Evolutionary conservation across 2,888 invertebrate species (phyloP).

Genomic region (Strigamia crassipes): DNA sequence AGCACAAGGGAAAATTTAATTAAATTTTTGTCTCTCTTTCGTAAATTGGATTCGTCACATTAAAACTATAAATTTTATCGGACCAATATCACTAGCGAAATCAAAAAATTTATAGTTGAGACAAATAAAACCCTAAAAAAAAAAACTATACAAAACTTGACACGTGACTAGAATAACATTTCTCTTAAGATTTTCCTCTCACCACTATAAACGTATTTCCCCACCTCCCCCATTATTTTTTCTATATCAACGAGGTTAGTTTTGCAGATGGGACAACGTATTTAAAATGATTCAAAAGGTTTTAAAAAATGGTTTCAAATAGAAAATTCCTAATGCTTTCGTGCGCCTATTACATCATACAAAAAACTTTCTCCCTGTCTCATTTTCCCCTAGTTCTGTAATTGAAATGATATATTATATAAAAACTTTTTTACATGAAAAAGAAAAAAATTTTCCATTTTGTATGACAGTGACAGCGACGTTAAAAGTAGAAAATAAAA

Average conservation of each 20-base stretch:
- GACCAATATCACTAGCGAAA: constrained; percentile 35
- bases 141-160: not conserved
- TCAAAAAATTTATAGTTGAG: constrained; percentile 8
- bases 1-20: constrained; percentile 40
- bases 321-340: constrained; percentile 20
- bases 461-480: not conserved
- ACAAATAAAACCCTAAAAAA: constrained; percentile 8
- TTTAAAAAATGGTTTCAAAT: constrained; percentile 11
- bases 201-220: not conserved
- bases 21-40: constrained; percentile 35
- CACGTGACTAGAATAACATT: constrained; percentile 34
- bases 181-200: not conserved
- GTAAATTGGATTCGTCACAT: constrained; percentile 40
- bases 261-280: constrained; percentile 42
- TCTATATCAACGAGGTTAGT: not conserved
- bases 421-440: not conserved
- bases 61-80: constrained; percentile 42
- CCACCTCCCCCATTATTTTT: not conserved
- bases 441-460: not conserved
- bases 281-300: constrained; percentile 24
- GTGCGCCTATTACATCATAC: constrained; percentile 22
- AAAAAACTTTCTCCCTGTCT: constrained; percentile 10
- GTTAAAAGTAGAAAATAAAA: not conserved
- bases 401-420: constrained; percentile 42
- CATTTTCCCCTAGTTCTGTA: constrained; percentile 27